Base-by-base conservation (phyloP, 2,113 vertebrate species). In the Ochotona princeps region DNA sequence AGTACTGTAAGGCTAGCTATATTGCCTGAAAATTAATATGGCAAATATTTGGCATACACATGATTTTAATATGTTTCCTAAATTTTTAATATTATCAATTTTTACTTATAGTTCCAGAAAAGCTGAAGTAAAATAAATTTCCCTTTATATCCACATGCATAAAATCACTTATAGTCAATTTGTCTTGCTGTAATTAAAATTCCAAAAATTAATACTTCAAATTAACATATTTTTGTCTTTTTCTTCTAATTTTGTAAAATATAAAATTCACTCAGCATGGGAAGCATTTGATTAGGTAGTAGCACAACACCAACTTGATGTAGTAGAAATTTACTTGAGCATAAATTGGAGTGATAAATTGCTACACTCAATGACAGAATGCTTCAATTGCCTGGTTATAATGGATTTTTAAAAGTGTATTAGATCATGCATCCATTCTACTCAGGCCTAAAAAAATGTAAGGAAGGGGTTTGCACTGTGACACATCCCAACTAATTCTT, bases 331-430 rank as follows among this genome's bases (percentile, higher is more conserved):
- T 5, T 38, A 94, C 54, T 21, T 47, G 70, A 92, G 93, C 92
- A 93, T 93, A 92, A 80, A 85, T n/a, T 89, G 70, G 51, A 89
- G 18, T 89, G 61, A 78, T 87, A 4, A 94, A 95, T 95, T 92
- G n/a, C 87, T 92, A 78, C 65, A 87, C n/a, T 89, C 79, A 87
- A 15, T 78, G 28, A 76, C 38, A 89, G 30, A 35, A 1, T 49
- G 87, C 93, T 94, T 95, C 63, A 90, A 83, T 90, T 91, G 76
- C 47, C 23, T 25, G 28, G 89, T 32, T 32, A 93, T 75, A 95
- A 92, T 76, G 25, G 57, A 83, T 89, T 83, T 91, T 76, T 90
- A 78, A 92, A 91, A 86, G 26, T 88, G 63, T 90, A 28, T 91
- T 95, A 51, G 20, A 83, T 74, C 35, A 88, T 87, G 85, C 61